phyloP scores from a whole-genome alignment of 2,888 invertebrate species.

The Calliphora vomitoria region DNA sequence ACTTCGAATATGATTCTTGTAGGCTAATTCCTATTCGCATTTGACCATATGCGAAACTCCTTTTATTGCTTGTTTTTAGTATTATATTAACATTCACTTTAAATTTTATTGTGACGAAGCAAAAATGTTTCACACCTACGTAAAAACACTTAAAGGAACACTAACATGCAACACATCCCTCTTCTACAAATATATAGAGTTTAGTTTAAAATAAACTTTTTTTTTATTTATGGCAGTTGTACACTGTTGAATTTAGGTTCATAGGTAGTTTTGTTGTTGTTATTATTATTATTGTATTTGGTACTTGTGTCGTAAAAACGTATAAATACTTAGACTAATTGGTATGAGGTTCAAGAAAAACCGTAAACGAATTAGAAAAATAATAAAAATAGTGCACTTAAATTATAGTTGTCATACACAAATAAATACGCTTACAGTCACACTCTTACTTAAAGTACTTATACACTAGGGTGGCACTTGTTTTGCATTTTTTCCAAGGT shows the following conservation, averaged over 20 bases:
- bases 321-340: conserved; percentile 20
- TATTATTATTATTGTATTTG: neutral
- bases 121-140: conserved; percentile 61
- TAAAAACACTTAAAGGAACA: conserved; percentile 39
- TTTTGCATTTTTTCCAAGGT: too few species aligned
- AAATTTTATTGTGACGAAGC: conserved; percentile 35
- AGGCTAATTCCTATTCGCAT: neutral
- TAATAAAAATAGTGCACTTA: neutral
- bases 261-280: neutral
- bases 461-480: too few species aligned
- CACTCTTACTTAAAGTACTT: neutral
- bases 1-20: neutral
- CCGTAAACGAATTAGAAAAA: conserved; percentile 1
- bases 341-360: neutral
- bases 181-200: neutral
- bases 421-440: neutral
- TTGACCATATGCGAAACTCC: neutral
- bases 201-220: neutral
- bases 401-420: conserved; percentile 11
- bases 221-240: conserved; percentile 8
- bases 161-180: conserved; percentile 22
- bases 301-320: conserved; percentile 9
- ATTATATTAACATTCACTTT: neutral
- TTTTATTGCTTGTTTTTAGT: neutral
- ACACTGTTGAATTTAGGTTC: conserved; percentile 2